These are phyloP conservation scores for Lasioglossum villosulum DNA, from an alignment of 2,888 invertebrate genomes.

Conservation along the genomic window DNA sequence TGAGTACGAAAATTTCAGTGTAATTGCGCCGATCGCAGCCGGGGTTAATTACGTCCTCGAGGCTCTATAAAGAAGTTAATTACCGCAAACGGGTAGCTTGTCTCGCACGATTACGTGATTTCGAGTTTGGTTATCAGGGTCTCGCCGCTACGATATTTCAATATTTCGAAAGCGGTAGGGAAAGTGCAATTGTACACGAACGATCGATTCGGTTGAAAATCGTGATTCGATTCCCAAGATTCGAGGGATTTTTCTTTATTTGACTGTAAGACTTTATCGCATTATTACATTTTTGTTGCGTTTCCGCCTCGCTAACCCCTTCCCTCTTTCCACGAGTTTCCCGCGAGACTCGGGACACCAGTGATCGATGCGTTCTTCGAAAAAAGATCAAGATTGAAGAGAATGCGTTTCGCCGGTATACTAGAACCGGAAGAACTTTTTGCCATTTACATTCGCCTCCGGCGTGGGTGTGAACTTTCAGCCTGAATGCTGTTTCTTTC, in stretches of 20 bases:
- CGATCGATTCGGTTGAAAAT: not conserved
- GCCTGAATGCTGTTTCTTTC: slow-evolving; percentile 11
- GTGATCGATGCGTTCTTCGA: slow-evolving; percentile 71
- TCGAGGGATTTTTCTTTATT: slow-evolving; percentile 42
- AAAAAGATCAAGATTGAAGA: slow-evolving; percentile 73
- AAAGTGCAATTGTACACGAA: not conserved
- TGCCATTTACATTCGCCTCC: slow-evolving; percentile 61
- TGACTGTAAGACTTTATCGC: slow-evolving; percentile 46
- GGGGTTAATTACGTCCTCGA: not conserved
- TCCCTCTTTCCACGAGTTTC: slow-evolving; percentile 47
- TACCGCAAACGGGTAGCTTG: not conserved
- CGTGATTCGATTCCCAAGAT: slow-evolving; percentile 15
- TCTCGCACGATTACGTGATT: not conserved
- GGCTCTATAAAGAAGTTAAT: not conserved
- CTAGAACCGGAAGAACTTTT: slow-evolving; percentile 49
- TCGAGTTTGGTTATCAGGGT: not conserved
- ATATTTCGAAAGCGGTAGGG: not conserved
- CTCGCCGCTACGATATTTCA: not conserved
- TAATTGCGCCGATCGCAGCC: not conserved
- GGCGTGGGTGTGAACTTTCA: slow-evolving; percentile 14
- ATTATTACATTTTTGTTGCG: slow-evolving; percentile 65
- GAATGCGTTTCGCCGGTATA: slow-evolving; percentile 59
- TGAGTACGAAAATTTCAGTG: not conserved
- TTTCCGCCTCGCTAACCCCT: slow-evolving; percentile 42
- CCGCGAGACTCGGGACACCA: slow-evolving; percentile 64